phyloP scores from a whole-genome alignment of 2,113 vertebrate species.

The Phyllostomus hastatus region DNA sequence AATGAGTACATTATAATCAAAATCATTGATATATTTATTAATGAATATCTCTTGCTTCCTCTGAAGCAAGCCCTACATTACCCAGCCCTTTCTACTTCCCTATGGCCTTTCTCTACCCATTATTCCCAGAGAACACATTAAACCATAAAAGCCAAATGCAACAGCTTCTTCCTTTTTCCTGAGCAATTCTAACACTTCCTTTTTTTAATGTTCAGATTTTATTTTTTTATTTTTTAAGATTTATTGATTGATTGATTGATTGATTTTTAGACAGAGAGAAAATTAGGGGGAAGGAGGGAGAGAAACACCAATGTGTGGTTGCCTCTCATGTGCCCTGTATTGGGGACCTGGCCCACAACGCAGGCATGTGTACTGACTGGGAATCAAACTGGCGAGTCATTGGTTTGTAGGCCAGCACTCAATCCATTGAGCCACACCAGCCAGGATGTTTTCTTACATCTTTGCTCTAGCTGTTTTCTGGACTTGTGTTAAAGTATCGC shows the following conservation, averaged over 20 bases:
- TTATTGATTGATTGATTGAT: too few relatives aligned
- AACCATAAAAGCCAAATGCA: background rate
- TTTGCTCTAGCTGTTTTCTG: conserved; percentile 17
- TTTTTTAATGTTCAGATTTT: background rate
- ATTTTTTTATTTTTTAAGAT: too few relatives aligned
- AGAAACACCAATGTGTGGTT: too few relatives aligned
- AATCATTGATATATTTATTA: background rate
- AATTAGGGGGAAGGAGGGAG: too few relatives aligned
- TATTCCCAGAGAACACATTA: background rate
- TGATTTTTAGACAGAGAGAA: too few relatives aligned
- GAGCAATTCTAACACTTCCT: background rate
- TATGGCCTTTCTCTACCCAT: background rate
- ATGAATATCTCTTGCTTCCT: background rate
- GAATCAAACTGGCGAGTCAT: too few relatives aligned
- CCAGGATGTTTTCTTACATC: background rate
- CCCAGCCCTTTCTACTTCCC: background rate
- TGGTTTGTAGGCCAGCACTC: too few relatives aligned
- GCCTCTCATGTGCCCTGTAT: too few relatives aligned
- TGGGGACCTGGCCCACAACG: too few relatives aligned
- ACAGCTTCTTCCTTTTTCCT: background rate
- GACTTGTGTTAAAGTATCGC: background rate
- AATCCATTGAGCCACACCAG: too few relatives aligned
- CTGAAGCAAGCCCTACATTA: background rate
- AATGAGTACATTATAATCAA: background rate
- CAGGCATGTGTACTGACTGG: too few relatives aligned